Evolutionary conservation across 2,888 invertebrate genomes (phyloP).

Genomic region (Tyria jacobaeae): DNA sequence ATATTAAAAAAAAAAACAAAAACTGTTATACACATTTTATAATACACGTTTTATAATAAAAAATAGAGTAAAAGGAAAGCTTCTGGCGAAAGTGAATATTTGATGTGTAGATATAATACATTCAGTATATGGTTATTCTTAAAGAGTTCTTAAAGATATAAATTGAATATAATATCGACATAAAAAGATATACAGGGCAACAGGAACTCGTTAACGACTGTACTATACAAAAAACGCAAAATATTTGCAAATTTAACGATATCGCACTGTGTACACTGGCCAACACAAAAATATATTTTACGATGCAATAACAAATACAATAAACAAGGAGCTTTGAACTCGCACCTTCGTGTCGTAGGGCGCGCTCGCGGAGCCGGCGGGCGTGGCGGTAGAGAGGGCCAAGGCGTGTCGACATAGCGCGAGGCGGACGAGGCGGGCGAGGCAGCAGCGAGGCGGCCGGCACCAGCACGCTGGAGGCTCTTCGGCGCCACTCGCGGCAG

Average conservation of each 20-base stretch:
- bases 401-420: slow-evolving; percentile 10
- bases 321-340: slow-evolving; percentile 62
- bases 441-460: slow-evolving; percentile 43
- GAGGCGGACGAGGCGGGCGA: slow-evolving; percentile 17
- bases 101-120: neutral
- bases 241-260: slow-evolving; percentile 48
- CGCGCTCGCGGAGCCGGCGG: slow-evolving; percentile 10
- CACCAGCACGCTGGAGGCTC: slow-evolving; percentile 88
- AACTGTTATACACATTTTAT: no score
- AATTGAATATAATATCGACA: neutral
- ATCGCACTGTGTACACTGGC: slow-evolving; percentile 37
- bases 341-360: slow-evolving; percentile 44
- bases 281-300: slow-evolving; percentile 54
- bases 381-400: neutral
- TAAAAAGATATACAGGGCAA: neutral
- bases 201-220: neutral
- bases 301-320: slow-evolving; percentile 57
- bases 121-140: neutral
- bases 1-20: no score
- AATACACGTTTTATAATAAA: no score
- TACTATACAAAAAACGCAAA: slow-evolving; percentile 34
- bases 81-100: neutral
- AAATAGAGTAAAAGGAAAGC: neutral
- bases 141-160: neutral
- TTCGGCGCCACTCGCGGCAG: slow-evolving; percentile 94